phyloP scores from a whole-genome alignment of 2,113 vertebrate species.

The Syrmaticus mikado region DNA sequence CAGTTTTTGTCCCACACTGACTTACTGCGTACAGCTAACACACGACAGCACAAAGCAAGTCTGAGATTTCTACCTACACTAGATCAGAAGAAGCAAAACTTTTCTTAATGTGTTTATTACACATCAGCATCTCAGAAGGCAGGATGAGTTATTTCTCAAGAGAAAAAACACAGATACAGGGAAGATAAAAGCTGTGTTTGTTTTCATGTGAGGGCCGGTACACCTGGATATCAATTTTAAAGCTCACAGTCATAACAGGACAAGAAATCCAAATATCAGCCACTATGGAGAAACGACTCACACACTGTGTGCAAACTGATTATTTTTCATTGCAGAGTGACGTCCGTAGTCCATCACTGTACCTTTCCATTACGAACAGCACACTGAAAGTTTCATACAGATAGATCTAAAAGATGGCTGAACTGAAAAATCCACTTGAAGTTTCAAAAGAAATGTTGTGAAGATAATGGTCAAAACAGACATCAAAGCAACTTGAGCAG shows the following conservation, averaged over 20 bases:
- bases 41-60: neutral
- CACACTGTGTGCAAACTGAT: neutral
- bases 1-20: neutral
- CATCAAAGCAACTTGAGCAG: neutral
- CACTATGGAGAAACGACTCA: neutral
- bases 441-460: accelerated
- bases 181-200: neutral
- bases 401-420: neutral
- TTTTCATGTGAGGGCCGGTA: neutral
- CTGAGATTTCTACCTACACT: neutral
- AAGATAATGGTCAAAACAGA: neutral
- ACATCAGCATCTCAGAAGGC: neutral
- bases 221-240: neutral
- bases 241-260: neutral
- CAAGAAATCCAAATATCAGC: neutral
- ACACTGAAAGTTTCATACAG: neutral
- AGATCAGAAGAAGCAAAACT: neutral
- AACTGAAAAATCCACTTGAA: neutral
- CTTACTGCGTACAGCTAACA: neutral
- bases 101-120: neutral
- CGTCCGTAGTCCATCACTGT: neutral
- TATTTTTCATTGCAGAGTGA: neutral
- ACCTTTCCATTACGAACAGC: neutral
- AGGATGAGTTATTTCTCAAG: neutral
- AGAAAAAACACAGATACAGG: neutral